A percentile compares a stretch with the other conserved stretches of the same genome.
phyloP scores from a whole-genome alignment of 2,888 invertebrate genomes.

The Strigamia transsilvanica region DNA sequence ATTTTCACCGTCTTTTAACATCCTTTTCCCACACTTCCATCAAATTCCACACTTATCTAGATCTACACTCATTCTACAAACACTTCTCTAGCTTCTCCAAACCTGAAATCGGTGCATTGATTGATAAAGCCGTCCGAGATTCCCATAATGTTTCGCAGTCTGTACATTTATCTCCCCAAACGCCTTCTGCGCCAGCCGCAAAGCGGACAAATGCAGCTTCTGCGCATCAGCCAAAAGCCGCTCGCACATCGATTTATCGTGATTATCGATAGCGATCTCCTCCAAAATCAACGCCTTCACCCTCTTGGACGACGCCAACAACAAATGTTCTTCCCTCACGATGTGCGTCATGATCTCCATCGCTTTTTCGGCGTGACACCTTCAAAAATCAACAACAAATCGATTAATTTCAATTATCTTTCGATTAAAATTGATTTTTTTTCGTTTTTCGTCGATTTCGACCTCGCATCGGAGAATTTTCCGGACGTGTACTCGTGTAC shows the following conservation, averaged over 20 bases:
- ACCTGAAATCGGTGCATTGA: constrained; percentile 88
- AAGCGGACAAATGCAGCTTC: constrained; percentile 81
- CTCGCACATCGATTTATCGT: constrained; percentile 65
- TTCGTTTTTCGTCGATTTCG: constrained; percentile 64
- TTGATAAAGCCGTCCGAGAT: constrained; percentile 91
- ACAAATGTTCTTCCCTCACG: constrained; percentile 81
- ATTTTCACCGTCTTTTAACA: too few species aligned
- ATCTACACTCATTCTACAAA: too few species aligned
- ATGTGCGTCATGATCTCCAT: constrained; percentile 82
- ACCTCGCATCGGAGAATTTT: constrained; percentile 76
- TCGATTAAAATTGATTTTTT: constrained; percentile 58
- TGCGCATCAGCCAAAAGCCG: constrained; percentile 81
- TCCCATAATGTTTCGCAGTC: constrained; percentile 95
- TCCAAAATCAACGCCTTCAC: constrained; percentile 92
- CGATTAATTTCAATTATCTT: not conserved
- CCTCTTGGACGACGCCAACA: constrained; percentile 87
- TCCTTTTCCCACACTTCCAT: too few species aligned
- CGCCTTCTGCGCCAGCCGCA: constrained; percentile 78
- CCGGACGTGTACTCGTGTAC: constrained; percentile 92
- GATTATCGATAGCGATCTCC: constrained; percentile 88
- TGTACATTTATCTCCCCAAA: constrained; percentile 94
- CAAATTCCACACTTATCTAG: too few species aligned
- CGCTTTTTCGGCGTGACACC: constrained; percentile 83
- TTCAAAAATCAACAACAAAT: constrained; percentile 61
- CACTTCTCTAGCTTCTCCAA: too few species aligned